A percentile compares a stretch with the other conserved stretches of the same genome.
Evolutionary conservation across 2,113 vertebrate species (phyloP).

Genomic region (Nanorana parkeri): DNA sequence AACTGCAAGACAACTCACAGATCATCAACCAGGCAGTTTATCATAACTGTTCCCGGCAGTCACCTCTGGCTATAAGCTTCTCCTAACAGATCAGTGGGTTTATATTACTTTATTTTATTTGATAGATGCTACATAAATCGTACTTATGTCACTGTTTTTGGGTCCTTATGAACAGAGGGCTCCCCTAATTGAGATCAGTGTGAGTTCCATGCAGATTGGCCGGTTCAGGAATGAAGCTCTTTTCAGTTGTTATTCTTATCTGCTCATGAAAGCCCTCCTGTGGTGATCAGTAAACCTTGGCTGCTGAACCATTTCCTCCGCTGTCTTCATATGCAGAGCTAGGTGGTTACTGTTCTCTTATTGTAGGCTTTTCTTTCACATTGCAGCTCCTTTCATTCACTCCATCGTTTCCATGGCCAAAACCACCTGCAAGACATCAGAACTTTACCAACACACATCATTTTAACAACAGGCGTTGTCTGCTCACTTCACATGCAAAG

Average conservation of each 20-base stretch:
- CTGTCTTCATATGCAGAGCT: conserved; percentile 80
- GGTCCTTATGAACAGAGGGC: too few species aligned
- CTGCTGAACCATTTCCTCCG: conserved; percentile 75
- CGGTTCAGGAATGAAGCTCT: conserved; percentile 18
- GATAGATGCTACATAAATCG: too few species aligned
- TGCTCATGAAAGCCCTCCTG: conserved; percentile 38
- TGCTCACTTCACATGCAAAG: conserved; percentile 53
- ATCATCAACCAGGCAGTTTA: too few species aligned
- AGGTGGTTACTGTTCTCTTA: conserved; percentile 69
- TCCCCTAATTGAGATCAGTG: conserved; percentile 22
- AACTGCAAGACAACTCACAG: too few species aligned
- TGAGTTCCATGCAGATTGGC: conserved; percentile 14
- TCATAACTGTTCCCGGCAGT: too few species aligned
- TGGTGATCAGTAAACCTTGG: conserved; percentile 52
- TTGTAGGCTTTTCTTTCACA: conserved; percentile 44
- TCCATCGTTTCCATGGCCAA: conserved; percentile 79
- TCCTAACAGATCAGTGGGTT: too few species aligned
- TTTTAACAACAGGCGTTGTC: conserved; percentile 67
- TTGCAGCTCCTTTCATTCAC: conserved; percentile 68
- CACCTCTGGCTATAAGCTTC: too few species aligned
- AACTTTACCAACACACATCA: conserved; percentile 74
- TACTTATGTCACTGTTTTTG: too few species aligned
- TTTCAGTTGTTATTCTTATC: conserved; percentile 40
- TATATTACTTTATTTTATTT: too few species aligned
- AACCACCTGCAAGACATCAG: conserved; percentile 71